phyloP scores from a whole-genome alignment of 2,797 vertebrate genomes.

The Synaphobranchus kaupii region DNA sequence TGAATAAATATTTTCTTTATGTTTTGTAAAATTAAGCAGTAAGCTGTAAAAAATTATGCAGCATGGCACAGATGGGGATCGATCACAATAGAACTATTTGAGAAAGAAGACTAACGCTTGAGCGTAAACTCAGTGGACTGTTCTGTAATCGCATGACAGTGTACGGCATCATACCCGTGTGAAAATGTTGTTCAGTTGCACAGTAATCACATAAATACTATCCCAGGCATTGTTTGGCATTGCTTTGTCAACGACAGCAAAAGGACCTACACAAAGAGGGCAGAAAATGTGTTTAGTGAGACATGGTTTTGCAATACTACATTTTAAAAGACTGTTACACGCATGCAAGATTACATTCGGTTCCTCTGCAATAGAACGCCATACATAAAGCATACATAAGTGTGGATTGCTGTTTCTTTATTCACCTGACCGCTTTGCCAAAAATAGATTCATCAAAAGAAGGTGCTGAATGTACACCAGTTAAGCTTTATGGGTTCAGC shows the following conservation, averaged over 20 bases:
- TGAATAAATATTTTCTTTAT: neutral
- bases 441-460: neutral
- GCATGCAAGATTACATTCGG: neutral
- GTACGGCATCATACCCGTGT: neutral
- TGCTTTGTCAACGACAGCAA: neutral
- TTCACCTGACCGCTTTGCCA: neutral
- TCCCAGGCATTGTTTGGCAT: neutral
- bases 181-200: neutral
- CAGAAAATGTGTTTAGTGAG: neutral
- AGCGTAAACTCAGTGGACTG: neutral
- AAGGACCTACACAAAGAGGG: neutral
- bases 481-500: neutral
- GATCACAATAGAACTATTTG: neutral
- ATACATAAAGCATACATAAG: neutral
- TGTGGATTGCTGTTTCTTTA: neutral
- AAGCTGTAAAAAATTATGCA: neutral
- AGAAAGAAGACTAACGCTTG: neutral
- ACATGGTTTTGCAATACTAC: too few species aligned
- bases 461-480: neutral
- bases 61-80: neutral
- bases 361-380: neutral
- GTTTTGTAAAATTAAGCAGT: neutral
- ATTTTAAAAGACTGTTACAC: too few species aligned
- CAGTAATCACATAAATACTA: neutral
- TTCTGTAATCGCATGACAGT: neutral